Evolutionary conservation across 2,888 invertebrate species (phyloP).

Genomic region (Cheilosia variabilis): DNA sequence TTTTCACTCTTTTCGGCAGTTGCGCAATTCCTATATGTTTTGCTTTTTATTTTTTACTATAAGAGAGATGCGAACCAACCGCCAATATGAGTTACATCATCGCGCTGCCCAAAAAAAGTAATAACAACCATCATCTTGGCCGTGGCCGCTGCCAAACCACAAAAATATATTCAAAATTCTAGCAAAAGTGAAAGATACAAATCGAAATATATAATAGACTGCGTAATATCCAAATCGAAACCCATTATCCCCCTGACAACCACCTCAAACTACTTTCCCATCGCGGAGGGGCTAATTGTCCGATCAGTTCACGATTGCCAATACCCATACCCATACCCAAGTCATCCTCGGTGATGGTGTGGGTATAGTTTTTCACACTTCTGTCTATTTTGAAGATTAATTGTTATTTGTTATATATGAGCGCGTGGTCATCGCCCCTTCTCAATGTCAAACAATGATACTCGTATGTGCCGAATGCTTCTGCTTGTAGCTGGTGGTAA

Average conservation of each 20-base stretch:
- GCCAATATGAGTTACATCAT: slow-evolving; percentile 59
- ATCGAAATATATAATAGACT: background rate
- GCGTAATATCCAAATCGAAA: slow-evolving; percentile 12
- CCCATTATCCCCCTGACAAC: slow-evolving; percentile 2
- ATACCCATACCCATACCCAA: slow-evolving; percentile 14
- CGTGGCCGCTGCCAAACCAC: slow-evolving; percentile 22
- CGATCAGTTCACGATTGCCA: slow-evolving; percentile 23
- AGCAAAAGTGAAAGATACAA: slow-evolving; percentile 54
- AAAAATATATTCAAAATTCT: slow-evolving; percentile 29
- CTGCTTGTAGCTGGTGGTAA: slow-evolving; percentile 42
- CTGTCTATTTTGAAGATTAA: slow-evolving; percentile 47
- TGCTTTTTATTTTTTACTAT: background rate
- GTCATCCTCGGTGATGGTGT: slow-evolving; percentile 15
- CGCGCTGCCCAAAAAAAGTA: slow-evolving; percentile 37
- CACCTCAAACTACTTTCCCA: slow-evolving; percentile 34
- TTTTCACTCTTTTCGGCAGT: slow-evolving; percentile 24
- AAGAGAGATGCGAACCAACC: slow-evolving; percentile 1
- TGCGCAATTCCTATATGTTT: slow-evolving; percentile 39
- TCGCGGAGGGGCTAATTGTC: slow-evolving; percentile 13
- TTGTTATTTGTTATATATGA: slow-evolving; percentile 57
- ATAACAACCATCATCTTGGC: slow-evolving; percentile 20
- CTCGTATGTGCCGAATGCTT: background rate
- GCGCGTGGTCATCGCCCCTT: slow-evolving; percentile 72
- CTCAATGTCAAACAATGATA: slow-evolving; percentile 50
- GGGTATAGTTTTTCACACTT: slow-evolving; percentile 44